These are phyloP conservation scores for Polydrusus cervinus DNA, from an alignment of 2,888 invertebrate species.

Conservation along the genomic window DNA sequence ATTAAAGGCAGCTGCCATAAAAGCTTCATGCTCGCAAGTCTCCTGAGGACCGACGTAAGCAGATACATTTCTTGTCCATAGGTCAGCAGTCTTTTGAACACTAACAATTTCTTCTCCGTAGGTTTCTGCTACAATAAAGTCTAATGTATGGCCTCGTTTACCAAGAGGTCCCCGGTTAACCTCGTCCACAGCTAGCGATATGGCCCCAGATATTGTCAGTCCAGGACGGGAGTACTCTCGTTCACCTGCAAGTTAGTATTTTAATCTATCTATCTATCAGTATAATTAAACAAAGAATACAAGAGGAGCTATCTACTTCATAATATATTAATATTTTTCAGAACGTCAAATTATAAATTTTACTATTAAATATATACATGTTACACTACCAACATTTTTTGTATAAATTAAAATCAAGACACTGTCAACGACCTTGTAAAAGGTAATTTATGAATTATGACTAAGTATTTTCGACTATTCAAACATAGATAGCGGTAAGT, in stretches of 20 bases:
- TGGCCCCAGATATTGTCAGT: conserved; percentile 84
- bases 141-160: conserved; percentile 81
- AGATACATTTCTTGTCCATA: conserved; percentile 89
- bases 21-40: conserved; percentile 93
- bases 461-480: too few species aligned
- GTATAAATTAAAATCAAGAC: too few species aligned
- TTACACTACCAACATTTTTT: too few species aligned
- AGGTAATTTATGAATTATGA: too few species aligned
- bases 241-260: conserved; percentile 74
- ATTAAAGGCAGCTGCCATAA: conserved; percentile 95
- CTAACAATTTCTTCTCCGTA: conserved; percentile 92
- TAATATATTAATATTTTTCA: too few species aligned
- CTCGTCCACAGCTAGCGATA: conserved; percentile 89
- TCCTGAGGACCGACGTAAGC: conserved; percentile 94
- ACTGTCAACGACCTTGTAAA: too few species aligned
- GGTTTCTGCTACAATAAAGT: conserved; percentile 91
- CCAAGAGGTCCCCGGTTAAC: conserved; percentile 75
- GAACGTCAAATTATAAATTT: too few species aligned
- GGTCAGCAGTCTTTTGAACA: conserved; percentile 87
- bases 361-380: too few species aligned
- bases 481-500: too few species aligned
- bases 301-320: too few species aligned
- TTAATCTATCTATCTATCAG: not conserved
- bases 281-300: too few species aligned
- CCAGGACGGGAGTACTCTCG: conserved; percentile 87